Evolutionary conservation across 2,888 invertebrate genomes (phyloP).

Genomic region (Polydrusus tereticollis): DNA sequence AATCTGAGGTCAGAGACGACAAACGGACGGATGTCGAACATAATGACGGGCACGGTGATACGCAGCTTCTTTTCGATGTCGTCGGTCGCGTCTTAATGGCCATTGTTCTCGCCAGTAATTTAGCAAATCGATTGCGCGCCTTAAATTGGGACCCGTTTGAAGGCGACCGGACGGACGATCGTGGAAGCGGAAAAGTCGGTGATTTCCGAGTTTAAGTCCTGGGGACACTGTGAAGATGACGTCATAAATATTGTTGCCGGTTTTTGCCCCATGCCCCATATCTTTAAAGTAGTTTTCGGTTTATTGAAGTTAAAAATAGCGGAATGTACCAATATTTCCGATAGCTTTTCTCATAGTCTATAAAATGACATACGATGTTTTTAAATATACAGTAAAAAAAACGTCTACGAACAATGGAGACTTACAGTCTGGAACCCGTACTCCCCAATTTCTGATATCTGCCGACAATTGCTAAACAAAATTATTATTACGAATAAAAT

Average conservation of each 20-base stretch:
- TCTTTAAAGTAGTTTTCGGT: too few species aligned
- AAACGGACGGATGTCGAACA: slow-evolving; percentile 62
- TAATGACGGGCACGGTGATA: slow-evolving; percentile 62
- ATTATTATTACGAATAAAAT: too few species aligned
- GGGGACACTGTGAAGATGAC: slow-evolving; percentile 6
- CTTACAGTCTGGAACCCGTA: too few species aligned
- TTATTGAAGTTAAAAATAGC: too few species aligned
- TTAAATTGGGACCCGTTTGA: slow-evolving; percentile 59
- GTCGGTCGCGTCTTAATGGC: slow-evolving; percentile 57
- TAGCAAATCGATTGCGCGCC: slow-evolving; percentile 61
- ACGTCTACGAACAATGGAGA: too few species aligned
- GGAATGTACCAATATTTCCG: too few species aligned
- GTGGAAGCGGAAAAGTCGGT: slow-evolving; percentile 62
- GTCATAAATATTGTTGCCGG: slow-evolving; percentile 11
- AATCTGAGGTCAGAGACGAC: slow-evolving; percentile 61
- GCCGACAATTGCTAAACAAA: too few species aligned
- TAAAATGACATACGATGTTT: too few species aligned
- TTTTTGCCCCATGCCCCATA: too few species aligned
- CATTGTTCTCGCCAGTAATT: slow-evolving; percentile 64
- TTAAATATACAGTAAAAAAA: too few species aligned
- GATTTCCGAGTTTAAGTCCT: slow-evolving; percentile 58
- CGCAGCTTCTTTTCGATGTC: slow-evolving; percentile 55
- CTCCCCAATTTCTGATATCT: too few species aligned
- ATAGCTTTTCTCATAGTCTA: too few species aligned
- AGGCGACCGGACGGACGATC: slow-evolving; percentile 54